phyloP scores from a whole-genome alignment of 30 jellyfish, hydroid and myxozoan species.

The Aurelia coerulea region DNA sequence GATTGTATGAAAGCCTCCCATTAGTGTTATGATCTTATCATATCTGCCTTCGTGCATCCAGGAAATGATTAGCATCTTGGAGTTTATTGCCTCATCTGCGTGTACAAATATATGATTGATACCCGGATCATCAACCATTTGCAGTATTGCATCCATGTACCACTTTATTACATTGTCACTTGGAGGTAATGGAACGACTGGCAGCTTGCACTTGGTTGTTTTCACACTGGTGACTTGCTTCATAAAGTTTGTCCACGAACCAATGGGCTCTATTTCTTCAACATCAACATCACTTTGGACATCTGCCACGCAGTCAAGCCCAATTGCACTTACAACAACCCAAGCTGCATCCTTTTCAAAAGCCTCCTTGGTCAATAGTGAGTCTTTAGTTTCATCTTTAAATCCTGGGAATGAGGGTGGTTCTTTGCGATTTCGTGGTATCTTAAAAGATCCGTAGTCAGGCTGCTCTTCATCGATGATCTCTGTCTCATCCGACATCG shows the following conservation, averaged over 20 bases:
- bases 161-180: conserved; percentile 27
- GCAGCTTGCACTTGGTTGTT: conserved; percentile 59
- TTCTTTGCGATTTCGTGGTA: too few species aligned
- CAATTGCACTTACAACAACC: conserved; percentile 45
- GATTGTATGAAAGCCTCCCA: conserved; percentile 71
- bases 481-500: too few species aligned
- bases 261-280: conserved; percentile 41
- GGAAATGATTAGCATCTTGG: conserved; percentile 53
- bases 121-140: conserved; percentile 44
- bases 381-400: conserved; percentile 34
- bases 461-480: too few species aligned
- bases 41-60: conserved; percentile 55
- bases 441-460: too few species aligned
- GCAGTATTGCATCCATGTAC: conserved; percentile 54
- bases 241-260: conserved; percentile 67
- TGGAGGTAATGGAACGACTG: conserved; percentile 68
- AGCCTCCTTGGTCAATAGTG: conserved; percentile 44
- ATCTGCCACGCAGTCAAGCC: conserved; percentile 55
- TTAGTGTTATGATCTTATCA: conserved; percentile 46
- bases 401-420: conserved; percentile 65
- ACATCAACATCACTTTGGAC: conserved; percentile 43
- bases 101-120: conserved; percentile 46
- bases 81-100: conserved; percentile 29
- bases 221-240: too few species aligned
- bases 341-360: conserved; percentile 56